Evolutionary conservation across 1,140 invertebrate species (phyloP), one percentile per base, ranked within the genome.

Genomic region (Papilio xuthus): DNA sequence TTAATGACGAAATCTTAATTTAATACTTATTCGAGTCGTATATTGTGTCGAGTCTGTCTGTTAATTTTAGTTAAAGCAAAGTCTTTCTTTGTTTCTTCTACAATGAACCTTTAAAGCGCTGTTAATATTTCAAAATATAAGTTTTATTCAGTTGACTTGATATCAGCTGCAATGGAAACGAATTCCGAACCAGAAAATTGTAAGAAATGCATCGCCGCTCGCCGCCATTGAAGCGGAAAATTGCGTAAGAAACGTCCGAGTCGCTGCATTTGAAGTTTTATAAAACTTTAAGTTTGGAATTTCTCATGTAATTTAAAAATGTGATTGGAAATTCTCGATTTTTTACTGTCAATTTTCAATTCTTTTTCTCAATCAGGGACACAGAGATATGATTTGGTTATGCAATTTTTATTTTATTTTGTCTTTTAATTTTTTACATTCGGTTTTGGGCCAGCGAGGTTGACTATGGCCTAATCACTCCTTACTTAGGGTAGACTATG

Each of bases 231-330:
- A 63, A 63, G 23, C 60, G 60, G 60, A 63, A 63, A 32, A 63
- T 63, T 63, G 60, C 60, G 60, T 63, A 32, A 32, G 60, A 63
- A 63, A 63, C 60, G 60, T 63, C 60, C 12, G 26, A 28, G 60
- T 32, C 4, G 60, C 23, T 63, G 60, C 60, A 63, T 12, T 63
- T 63, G 60, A 63, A 63, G 60, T 63, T 63, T 63, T 15, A 26
- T 63, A 63, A 63, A 63, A 63, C 60, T 63, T 60, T n/a, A 0
- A 60, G 56, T 60, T 60, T 60, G 2, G 56, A 56, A 23, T 63
- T 63, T 18, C 26, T 63, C 23, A 63, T 63, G 60, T 63, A 28
- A 63, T 63, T 63, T 63, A 4, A 63, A 63, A 63, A 63, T 28
- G 23, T 63, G 23, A 63, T 63, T 28, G 60, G 26, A 60, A 26